A percentile compares a stretch with the other conserved stretches of the same genome.
phyloP scores from a whole-genome alignment of 1,140 invertebrate species.

The Diachasmimorpha longicaudata region DNA sequence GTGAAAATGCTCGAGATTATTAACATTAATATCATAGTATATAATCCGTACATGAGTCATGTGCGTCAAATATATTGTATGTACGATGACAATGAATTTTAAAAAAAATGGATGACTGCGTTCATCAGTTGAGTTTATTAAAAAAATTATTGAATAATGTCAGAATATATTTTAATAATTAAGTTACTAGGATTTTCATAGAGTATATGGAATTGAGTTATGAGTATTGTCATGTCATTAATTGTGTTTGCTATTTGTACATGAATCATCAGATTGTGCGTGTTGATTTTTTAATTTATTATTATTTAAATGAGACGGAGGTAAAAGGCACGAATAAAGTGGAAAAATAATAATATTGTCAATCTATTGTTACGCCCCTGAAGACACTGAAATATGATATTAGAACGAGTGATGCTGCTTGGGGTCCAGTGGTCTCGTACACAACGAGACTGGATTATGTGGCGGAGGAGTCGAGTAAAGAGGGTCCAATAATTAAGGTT shows the following conservation, averaged over 20 bases:
- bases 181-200: neutral
- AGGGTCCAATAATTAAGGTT: constrained; percentile 44
- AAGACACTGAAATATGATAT: neutral
- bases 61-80: constrained; percentile 37
- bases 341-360: neutral
- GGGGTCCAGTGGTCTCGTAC: neutral
- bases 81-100: constrained; percentile 35
- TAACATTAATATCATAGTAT: constrained; percentile 11
- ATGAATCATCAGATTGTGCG: neutral
- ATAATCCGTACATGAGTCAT: constrained; percentile 3
- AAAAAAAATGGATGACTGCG: neutral
- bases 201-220: neutral
- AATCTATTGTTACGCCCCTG: neutral
- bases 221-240: neutral
- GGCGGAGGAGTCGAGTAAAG: constrained; percentile 19
- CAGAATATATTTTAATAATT: neutral
- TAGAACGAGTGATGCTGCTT: neutral
- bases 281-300: neutral
- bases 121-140: neutral
- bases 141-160: neutral
- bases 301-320: neutral
- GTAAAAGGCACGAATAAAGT: neutral
- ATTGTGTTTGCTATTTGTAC: neutral
- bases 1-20: constrained; percentile 23
- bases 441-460: neutral